Percentiles rank a stretch among this genome's conserved stretches.
Conservation (phyloP, 2,113 vertebrate genomes). For the Isichthys henryi region DNA sequence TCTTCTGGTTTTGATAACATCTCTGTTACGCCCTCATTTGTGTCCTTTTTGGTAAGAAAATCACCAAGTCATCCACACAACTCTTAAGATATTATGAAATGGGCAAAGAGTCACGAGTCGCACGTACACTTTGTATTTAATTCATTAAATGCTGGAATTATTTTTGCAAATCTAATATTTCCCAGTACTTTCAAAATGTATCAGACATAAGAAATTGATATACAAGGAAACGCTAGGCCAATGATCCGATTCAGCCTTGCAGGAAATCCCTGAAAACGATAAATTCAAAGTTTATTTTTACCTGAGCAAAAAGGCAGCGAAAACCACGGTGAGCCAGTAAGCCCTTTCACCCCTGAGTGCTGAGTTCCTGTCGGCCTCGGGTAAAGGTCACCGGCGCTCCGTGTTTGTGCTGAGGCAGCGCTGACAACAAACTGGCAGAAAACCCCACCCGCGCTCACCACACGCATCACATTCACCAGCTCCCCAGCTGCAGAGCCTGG, state of each 20-base stretch:
- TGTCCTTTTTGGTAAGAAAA: neutral
- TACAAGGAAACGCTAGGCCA: neutral
- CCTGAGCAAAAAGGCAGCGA: neutral
- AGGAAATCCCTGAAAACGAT: neutral
- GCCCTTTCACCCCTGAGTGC: neutral
- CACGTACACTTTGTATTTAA: neutral
- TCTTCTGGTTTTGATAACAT: neutral
- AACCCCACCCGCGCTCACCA: neutral
- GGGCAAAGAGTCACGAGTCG: neutral
- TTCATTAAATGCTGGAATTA: neutral
- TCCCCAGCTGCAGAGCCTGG: neutral
- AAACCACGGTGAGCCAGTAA: neutral
- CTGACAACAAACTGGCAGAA: neutral
- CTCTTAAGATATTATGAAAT: neutral
- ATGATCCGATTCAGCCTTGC: neutral
- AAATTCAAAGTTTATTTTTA: neutral
- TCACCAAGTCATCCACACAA: neutral
- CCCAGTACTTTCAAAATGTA: neutral
- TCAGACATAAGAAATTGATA: neutral
- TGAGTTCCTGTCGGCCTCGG: neutral
- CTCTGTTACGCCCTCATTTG: neutral
- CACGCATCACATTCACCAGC: neutral
- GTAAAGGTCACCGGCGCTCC: neutral
- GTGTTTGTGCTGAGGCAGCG: neutral
- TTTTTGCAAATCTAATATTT: neutral